Evolutionary conservation across 2,113 vertebrate species (phyloP).

Genomic region (Petaurus breviceps): DNA sequence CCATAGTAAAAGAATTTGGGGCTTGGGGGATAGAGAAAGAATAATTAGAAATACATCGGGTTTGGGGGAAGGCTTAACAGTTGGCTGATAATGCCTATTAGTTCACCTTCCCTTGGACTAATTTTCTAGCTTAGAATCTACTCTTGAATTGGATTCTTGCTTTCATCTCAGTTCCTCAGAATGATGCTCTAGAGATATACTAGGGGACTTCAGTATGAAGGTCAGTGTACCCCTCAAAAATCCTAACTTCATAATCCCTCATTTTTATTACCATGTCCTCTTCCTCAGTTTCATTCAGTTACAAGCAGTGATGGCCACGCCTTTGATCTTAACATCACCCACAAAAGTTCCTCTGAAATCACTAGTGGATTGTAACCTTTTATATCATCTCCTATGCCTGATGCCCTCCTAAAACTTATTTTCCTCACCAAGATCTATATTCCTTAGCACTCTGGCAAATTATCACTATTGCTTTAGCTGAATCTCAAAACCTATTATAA

Average conservation of each 20-base stretch:
- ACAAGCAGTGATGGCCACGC: background rate
- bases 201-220: background rate
- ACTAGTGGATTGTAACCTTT: background rate
- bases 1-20: background rate
- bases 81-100: background rate
- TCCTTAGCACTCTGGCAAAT: background rate
- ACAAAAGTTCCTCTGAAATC: background rate
- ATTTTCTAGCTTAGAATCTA: background rate
- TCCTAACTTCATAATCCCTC: background rate
- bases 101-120: background rate
- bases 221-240: background rate
- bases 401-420: background rate
- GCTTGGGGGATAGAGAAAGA: background rate
- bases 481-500: background rate
- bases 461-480: background rate
- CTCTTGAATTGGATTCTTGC: background rate
- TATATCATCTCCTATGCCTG: background rate
- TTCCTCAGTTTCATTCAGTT: background rate
- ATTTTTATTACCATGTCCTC: background rate
- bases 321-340: background rate
- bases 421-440: background rate
- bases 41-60: background rate
- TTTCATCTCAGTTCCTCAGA: background rate
- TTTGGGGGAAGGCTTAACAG: background rate
- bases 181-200: background rate